A percentile compares a stretch with the other conserved stretches of the same genome.
phyloP scores from a whole-genome alignment of 2,888 invertebrate genomes.

The Acrobasis repandana region DNA sequence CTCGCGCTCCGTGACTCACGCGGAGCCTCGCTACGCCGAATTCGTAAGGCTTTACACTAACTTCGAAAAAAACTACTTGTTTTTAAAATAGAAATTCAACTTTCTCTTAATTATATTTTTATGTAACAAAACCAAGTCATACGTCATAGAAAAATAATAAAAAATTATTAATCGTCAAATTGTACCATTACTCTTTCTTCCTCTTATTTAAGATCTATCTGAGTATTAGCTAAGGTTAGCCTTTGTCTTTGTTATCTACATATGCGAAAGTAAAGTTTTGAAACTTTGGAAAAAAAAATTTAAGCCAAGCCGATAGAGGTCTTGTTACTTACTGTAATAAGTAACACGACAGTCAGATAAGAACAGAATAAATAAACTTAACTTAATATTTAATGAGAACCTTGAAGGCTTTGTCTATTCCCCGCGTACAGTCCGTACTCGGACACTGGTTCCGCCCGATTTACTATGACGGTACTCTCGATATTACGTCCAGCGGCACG shows the following conservation, averaged over 20 bases:
- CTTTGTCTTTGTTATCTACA: no score
- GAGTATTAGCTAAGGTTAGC: no score
- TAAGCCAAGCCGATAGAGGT: no score
- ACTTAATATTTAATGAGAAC: not conserved
- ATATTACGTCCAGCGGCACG: slow-evolving; percentile 65
- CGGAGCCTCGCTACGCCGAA: slow-evolving; percentile 59
- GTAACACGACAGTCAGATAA: no score
- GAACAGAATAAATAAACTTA: not conserved
- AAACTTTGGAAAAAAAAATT: no score
- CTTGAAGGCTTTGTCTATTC: slow-evolving; percentile 37
- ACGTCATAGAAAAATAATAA: no score
- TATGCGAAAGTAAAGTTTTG: no score
- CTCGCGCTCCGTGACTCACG: slow-evolving; percentile 70
- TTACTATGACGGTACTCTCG: slow-evolving; percentile 67
- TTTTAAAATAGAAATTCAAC: slow-evolving; percentile 22
- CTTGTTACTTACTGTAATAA: no score
- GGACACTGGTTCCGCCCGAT: slow-evolving; percentile 63
- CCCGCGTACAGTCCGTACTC: slow-evolving; percentile 46
- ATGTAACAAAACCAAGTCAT: no score
- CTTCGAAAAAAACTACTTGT: slow-evolving; percentile 28
- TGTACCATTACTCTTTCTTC: no score
- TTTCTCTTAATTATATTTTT: slow-evolving; percentile 2
- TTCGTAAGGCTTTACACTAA: slow-evolving; percentile 36
- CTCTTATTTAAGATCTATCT: no score
- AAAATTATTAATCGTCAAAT: no score